Conservation (phyloP, 2,113 vertebrate genomes). For the Poicephalus meyeri region DNA sequence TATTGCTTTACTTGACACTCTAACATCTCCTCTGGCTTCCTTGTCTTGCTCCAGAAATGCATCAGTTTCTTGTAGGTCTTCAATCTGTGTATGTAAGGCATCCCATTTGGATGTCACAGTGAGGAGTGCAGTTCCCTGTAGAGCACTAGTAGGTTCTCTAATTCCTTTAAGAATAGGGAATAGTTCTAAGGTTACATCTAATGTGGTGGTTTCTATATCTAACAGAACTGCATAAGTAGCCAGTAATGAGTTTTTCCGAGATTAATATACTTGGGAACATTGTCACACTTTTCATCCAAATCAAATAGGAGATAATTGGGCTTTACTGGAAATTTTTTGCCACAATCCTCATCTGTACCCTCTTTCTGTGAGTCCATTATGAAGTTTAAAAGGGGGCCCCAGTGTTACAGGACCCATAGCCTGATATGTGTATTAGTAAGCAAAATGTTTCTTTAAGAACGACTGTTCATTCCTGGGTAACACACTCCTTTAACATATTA, state of each 20-base stretch:
- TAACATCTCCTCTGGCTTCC: background rate
- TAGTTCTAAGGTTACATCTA: background rate
- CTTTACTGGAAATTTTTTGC: background rate
- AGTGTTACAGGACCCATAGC: background rate
- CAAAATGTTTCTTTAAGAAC: background rate
- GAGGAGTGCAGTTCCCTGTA: background rate
- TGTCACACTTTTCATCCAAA: background rate
- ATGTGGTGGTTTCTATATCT: background rate
- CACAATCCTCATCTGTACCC: background rate
- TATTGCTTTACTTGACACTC: background rate
- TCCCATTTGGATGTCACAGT: background rate
- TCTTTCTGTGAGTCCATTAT: background rate
- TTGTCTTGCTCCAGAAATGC: background rate
- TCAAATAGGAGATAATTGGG: background rate
- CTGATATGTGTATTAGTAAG: background rate
- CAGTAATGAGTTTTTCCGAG: background rate
- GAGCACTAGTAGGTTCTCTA: background rate
- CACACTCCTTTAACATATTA: background rate
- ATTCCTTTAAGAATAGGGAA: background rate
- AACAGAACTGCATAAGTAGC: background rate
- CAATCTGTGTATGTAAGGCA: background rate
- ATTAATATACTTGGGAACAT: background rate
- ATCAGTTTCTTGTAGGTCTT: background rate
- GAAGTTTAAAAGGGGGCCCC: rapidly evolving
- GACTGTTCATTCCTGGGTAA: background rate